Conservation (phyloP, 64 coral and sea anemone species). For the Dendrophyllia cribrosa region DNA sequence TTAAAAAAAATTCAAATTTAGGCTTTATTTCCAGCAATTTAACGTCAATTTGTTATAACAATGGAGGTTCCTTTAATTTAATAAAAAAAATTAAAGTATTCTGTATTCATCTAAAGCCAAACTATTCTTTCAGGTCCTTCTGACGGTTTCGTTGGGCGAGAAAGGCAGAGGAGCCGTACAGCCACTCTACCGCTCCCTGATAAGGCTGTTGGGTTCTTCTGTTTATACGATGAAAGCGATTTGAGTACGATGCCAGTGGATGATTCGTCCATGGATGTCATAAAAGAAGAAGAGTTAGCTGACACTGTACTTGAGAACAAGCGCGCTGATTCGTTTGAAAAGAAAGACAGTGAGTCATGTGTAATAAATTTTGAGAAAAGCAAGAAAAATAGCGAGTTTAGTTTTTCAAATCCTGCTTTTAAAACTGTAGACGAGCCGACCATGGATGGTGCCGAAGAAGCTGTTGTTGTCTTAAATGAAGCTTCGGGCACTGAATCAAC, state of each 20-base stretch:
- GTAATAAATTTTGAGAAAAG: neutral
- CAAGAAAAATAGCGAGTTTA: neutral
- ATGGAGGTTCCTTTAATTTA: too few relatives aligned
- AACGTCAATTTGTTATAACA: too few relatives aligned
- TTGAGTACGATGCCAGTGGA: neutral
- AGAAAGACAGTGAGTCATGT: neutral
- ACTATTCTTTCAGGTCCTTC: neutral
- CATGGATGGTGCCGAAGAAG: neutral
- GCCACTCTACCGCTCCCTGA: neutral
- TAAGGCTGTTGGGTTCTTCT: slow-evolving; percentile 1
- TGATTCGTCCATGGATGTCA: neutral
- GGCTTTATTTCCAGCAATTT: too few relatives aligned
- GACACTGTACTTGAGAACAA: neutral
- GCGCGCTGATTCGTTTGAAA: neutral
- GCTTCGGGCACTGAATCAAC: neutral
- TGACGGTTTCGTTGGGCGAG: neutral
- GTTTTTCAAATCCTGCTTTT: slow-evolving; percentile 48
- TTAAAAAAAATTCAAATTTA: too few relatives aligned
- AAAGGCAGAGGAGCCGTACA: neutral
- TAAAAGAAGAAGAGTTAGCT: neutral
- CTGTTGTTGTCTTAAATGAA: neutral
- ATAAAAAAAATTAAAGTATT: too few relatives aligned
- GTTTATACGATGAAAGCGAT: neutral
- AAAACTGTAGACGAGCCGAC: neutral
- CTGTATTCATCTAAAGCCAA: too few relatives aligned